Conservation (phyloP, 2,888 invertebrate species). For the Oxytorus armatus region DNA sequence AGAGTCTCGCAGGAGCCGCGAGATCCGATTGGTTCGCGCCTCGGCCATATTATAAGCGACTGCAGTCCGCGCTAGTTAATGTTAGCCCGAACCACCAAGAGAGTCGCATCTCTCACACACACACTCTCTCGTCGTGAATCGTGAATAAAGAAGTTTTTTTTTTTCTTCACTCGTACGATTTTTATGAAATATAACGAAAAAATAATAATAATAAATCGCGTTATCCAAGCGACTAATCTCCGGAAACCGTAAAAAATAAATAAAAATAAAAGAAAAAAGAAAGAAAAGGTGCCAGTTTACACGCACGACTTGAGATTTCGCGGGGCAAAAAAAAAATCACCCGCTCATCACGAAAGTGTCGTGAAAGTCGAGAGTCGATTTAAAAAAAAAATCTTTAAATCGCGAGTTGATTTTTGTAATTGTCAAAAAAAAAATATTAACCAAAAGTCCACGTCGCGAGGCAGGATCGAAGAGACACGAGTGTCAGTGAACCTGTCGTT, state of each 20-base stretch:
- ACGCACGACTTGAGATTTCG: too few relatives aligned
- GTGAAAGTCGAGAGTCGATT: background rate
- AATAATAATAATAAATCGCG: too few relatives aligned
- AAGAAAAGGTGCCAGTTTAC: too few relatives aligned
- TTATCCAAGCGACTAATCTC: too few relatives aligned
- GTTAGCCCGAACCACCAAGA: constrained; percentile 82
- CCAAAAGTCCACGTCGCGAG: background rate
- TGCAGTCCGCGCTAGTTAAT: constrained; percentile 83
- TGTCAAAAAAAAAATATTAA: background rate
- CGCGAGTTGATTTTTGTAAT: constrained; percentile 26
- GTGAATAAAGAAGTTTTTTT: too few relatives aligned
- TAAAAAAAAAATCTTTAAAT: constrained; percentile 1
- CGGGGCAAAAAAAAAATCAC: too few relatives aligned
- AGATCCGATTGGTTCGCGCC: constrained; percentile 82
- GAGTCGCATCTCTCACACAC: constrained; percentile 79
- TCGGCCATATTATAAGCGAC: constrained; percentile 83
- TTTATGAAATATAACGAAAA: too few relatives aligned
- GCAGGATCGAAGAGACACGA: constrained; percentile 26
- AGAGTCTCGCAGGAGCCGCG: constrained; percentile 75
- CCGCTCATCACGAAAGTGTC: background rate
- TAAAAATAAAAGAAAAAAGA: too few relatives aligned
- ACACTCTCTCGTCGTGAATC: background rate
- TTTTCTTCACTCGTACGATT: too few relatives aligned
- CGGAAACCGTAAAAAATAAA: too few relatives aligned
- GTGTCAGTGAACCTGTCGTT: constrained; percentile 69